Evolutionary conservation across 1,140 invertebrate genomes (phyloP).

Genomic region (Battus philenor): DNA sequence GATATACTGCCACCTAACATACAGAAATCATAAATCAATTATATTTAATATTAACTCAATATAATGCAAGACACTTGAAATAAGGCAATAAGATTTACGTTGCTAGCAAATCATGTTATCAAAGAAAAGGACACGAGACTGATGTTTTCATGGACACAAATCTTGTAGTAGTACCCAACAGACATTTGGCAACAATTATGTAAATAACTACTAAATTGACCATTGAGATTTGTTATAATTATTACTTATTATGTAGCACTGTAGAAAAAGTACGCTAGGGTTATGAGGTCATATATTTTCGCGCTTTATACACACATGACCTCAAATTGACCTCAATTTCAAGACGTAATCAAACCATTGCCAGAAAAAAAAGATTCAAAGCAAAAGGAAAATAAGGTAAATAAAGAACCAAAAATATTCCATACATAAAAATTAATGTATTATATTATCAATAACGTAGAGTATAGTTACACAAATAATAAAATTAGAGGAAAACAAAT

Average conservation of each 20-base stretch:
- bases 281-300: constrained; percentile 5
- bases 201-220: constrained; percentile 32
- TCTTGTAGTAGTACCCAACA: not conserved
- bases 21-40: constrained; percentile 4
- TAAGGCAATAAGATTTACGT: constrained; percentile 18
- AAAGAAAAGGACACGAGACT: no score
- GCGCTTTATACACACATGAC: constrained; percentile 1
- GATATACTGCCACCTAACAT: no score
- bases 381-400: constrained; percentile 41
- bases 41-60: constrained; percentile 13
- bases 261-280: not conserved
- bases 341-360: constrained; percentile 9
- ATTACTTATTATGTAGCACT: constrained; percentile 19
- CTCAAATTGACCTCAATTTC: constrained; percentile 29
- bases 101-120: not conserved
- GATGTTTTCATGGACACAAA: not conserved
- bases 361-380: constrained; percentile 19
- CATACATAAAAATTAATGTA: constrained; percentile 75
- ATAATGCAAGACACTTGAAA: constrained; percentile 23
- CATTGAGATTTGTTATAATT: constrained; percentile 29
- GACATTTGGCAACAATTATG: not conserved
- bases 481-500: constrained; percentile 74
- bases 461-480: constrained; percentile 71
- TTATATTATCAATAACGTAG: constrained; percentile 75
- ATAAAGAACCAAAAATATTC: constrained; percentile 58